These are phyloP conservation scores for Apogon talboti DNA, from an alignment of 2,797 vertebrate species.

Conservation along the genomic window DNA sequence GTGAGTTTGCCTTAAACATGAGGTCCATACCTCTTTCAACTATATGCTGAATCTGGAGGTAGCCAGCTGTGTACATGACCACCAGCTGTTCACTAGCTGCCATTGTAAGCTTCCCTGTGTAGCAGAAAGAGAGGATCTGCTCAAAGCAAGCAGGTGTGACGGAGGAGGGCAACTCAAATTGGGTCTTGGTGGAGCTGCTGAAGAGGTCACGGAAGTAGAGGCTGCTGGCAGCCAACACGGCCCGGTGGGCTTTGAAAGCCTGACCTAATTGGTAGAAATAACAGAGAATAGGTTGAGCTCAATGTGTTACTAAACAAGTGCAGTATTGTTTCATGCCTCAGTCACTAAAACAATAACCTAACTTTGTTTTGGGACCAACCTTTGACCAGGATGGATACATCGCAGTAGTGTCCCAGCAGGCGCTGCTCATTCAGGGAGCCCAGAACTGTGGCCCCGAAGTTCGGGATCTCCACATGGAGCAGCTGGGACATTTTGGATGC, in stretches of 20 bases:
- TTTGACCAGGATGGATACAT: conserved; percentile 98
- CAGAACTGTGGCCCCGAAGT: conserved; percentile 97
- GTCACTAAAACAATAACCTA: neutral
- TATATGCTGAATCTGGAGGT: conserved; percentile 99
- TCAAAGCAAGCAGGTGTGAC: conserved; percentile 97
- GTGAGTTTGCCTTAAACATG: conserved; percentile 98
- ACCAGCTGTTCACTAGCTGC: conserved; percentile 98
- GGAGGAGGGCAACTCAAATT: conserved; percentile 96
- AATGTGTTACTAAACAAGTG: conserved; percentile 10
- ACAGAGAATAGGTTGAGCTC: conserved; percentile 26
- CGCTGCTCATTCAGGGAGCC: conserved; percentile 98
- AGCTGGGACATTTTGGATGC: conserved; percentile 93
- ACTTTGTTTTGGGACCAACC: conserved; percentile 66
- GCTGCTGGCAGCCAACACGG: conserved; percentile 97
- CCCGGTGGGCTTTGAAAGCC: conserved; percentile 97
- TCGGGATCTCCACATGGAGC: conserved; percentile 98
- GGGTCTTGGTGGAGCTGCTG: conserved; percentile 94
- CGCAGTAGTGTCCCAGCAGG: conserved; percentile 96
- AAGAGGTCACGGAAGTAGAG: conserved; percentile 98
- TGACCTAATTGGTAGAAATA: conserved; percentile 81
- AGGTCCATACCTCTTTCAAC: conserved; percentile 97
- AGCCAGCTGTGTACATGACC: conserved; percentile 99
- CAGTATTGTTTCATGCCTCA: neutral
- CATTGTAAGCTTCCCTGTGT: conserved; percentile 98
- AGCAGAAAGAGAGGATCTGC: conserved; percentile 98